Evolutionary conservation across 2,888 invertebrate genomes (phyloP).

Genomic region (Melieria omissa): DNA sequence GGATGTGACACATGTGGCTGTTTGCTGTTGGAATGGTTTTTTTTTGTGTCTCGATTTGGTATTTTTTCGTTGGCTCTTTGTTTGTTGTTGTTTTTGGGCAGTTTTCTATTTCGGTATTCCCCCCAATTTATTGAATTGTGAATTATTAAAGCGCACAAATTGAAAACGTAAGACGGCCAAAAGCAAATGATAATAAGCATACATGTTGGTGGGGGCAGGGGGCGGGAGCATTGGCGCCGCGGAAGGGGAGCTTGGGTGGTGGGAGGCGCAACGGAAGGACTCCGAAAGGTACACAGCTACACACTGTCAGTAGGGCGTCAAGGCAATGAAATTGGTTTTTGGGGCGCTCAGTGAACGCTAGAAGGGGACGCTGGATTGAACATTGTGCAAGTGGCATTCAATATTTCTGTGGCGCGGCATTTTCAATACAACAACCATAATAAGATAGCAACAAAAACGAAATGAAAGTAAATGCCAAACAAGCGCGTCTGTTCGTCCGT

Average conservation of each 20-base stretch:
- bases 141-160: slow-evolving; percentile 61
- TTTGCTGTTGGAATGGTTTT: background rate
- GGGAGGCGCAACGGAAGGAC: slow-evolving; percentile 15
- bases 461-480: no score
- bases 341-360: no score
- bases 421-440: no score
- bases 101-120: slow-evolving; percentile 57
- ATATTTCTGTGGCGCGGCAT: no score
- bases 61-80: background rate
- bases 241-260: background rate
- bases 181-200: slow-evolving; percentile 11
- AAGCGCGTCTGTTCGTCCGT: no score
- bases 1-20: no score
- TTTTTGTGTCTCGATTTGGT: background rate
- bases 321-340: no score
- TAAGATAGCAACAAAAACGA: no score
- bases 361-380: no score
- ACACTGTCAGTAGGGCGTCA: no score
- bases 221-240: background rate
- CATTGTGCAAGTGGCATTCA: no score
- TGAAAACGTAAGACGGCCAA: slow-evolving; percentile 50
- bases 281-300: slow-evolving; percentile 40
- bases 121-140: slow-evolving; percentile 57
- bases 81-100: slow-evolving; percentile 47
- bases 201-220: background rate